A percentile compares a stretch with the other conserved stretches of the same genome.
Evolutionary conservation across 2,888 invertebrate species (phyloP).

Genomic region (Sphaeridia pumilis): DNA sequence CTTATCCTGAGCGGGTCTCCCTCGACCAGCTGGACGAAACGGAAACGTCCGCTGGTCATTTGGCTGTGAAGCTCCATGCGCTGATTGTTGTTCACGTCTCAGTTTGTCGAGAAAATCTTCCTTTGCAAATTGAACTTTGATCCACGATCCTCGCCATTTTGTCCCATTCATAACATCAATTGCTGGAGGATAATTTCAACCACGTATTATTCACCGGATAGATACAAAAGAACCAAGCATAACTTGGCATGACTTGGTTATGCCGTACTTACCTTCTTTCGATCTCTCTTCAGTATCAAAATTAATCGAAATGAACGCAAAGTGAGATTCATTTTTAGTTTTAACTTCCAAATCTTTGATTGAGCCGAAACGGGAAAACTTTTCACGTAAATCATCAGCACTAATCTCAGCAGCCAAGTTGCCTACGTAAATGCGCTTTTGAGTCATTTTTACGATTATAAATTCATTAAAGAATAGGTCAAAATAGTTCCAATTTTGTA

Average conservation of each 20-base stretch:
- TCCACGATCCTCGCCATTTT: constrained; percentile 47
- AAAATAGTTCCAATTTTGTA: too few species aligned
- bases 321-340: constrained; percentile 43
- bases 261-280: constrained; percentile 22
- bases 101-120: constrained; percentile 57
- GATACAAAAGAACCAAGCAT: background rate
- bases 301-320: constrained; percentile 53
- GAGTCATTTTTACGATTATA: constrained; percentile 8
- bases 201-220: too few species aligned
- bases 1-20: background rate
- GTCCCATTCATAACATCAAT: constrained; percentile 45
- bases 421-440: constrained; percentile 47
- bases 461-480: too few species aligned
- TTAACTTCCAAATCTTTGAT: constrained; percentile 43
- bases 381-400: constrained; percentile 42
- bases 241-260: background rate
- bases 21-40: too few species aligned
- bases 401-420: constrained; percentile 46
- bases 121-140: constrained; percentile 54
- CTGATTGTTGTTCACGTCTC: constrained; percentile 41
- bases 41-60: background rate
- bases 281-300: constrained; percentile 40
- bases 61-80: background rate
- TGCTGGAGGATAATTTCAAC: too few species aligned
- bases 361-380: constrained; percentile 46